These are phyloP conservation scores for Pseudomyrmex dendroicus DNA, from an alignment of 1,140 invertebrate genomes.

Conservation along the genomic window DNA sequence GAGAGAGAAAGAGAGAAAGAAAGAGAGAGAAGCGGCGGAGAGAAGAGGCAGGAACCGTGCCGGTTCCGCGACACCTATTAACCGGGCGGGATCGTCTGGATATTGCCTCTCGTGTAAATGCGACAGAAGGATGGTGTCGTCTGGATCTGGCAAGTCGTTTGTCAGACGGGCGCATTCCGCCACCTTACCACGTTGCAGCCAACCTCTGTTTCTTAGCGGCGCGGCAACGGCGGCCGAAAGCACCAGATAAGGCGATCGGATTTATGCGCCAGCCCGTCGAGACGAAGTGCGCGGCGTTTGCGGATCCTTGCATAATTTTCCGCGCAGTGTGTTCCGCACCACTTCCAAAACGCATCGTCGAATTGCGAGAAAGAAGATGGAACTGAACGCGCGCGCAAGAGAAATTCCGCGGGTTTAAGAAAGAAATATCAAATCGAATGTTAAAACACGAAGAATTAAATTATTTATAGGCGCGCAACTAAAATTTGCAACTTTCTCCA, in stretches of 20 bases:
- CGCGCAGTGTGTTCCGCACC: background rate
- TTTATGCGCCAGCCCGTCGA: conserved; percentile 52
- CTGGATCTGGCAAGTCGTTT: conserved; percentile 69
- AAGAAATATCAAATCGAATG: too few species aligned
- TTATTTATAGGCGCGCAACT: too few species aligned
- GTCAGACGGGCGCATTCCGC: conserved; percentile 46
- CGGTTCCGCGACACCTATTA: conserved; percentile 40
- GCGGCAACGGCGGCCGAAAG: conserved; percentile 59
- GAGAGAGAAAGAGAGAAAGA: background rate
- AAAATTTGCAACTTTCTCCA: too few species aligned
- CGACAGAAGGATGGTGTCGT: conserved; percentile 41
- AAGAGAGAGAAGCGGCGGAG: background rate
- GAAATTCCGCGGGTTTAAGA: too few species aligned
- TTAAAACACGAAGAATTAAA: too few species aligned
- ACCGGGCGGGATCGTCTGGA: conserved; percentile 23
- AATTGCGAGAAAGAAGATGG: background rate
- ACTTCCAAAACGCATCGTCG: conserved; percentile 12
- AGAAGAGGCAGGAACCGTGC: background rate
- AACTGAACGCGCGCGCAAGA: background rate
- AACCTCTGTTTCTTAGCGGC: conserved; percentile 46
- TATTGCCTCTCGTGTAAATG: conserved; percentile 47
- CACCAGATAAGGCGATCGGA: conserved; percentile 72
- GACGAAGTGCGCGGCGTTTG: conserved; percentile 20
- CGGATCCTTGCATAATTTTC: conserved; percentile 34
- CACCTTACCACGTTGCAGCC: conserved; percentile 17